Base-by-base conservation (phyloP, 2,113 vertebrate species). In the Dasyprocta punctata region DNA sequence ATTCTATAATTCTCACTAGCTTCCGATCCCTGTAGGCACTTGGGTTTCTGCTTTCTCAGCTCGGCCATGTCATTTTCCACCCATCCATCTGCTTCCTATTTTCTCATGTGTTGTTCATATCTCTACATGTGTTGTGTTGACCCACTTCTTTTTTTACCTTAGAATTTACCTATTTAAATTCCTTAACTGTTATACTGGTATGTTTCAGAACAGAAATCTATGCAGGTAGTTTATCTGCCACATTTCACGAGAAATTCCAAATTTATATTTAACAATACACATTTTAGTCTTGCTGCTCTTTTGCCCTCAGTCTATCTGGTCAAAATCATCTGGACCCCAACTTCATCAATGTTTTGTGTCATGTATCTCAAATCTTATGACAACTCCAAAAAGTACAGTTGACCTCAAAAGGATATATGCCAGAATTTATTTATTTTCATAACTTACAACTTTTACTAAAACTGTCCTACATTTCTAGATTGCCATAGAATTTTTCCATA, bases 151-250 rank as follows among this genome's bases (percentile, higher is more conserved):
- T 94, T 38, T 90, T 44, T 80, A 92, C n/a, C 28, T 89, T 36
- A 71, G 44, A 88, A 75, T 78, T 92, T 28, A 41, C 63, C 22
- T 81, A 7, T 80, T 95, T 77, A 86, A 96, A 82, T 95, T 87
- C 22, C 52, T 90, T 85, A 86, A 65, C 54, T 89, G 30, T 81
- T 82, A 92, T 38, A 33, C 69, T 30, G 84, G 58, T 92, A 33
- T 38, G 20, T 83, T 61, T 86, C 41, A 36, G n/a, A 96, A 73
- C 8, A 87, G 22, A 93, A 92, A 73, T 86, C 80, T 44, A 92
- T 30, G 20, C 24, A 65, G 28, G 69, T 41, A 60, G 65, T 92
- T 61, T 75, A 80, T 90, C 33, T 71, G 33, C 52, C 61, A 86
- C 5, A 33, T 85, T 93, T 69, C 93, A 78, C 30, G 83, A 33